These are phyloP conservation scores for Colletes collaris DNA, from an alignment of 2,888 invertebrate species.

Conservation along the genomic window DNA sequence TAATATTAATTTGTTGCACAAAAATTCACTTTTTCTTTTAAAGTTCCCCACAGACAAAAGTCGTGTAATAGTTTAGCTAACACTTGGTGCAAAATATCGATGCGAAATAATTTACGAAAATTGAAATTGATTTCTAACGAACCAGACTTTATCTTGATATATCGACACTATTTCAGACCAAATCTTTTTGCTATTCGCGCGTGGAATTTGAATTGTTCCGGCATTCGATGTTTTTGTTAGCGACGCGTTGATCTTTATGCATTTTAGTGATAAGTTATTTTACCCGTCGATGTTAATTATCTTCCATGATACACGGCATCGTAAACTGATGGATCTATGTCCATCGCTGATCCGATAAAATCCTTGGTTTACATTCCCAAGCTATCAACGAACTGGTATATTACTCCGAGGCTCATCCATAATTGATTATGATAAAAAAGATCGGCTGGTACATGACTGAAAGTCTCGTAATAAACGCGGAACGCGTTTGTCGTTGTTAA, in stretches of 20 bases:
- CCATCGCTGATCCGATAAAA: slow-evolving; percentile 10
- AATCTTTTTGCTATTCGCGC: too few species aligned
- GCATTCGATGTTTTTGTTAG: not conserved
- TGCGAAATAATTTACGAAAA: too few species aligned
- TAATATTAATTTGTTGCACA: too few species aligned
- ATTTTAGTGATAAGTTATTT: not conserved
- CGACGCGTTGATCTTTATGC: not conserved
- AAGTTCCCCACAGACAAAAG: too few species aligned
- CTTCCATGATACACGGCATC: not conserved
- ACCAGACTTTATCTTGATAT: too few species aligned
- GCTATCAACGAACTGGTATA: slow-evolving; percentile 17
- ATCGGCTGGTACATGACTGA: slow-evolving; percentile 3
- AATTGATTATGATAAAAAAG: slow-evolving; percentile 48
- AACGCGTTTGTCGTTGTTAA: slow-evolving; percentile 40
- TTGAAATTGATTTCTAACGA: too few species aligned
- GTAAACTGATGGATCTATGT: slow-evolving; percentile 9
- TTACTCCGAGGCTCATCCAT: slow-evolving; percentile 26
- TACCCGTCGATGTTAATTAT: slow-evolving; percentile 15
- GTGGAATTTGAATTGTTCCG: too few species aligned
- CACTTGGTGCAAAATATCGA: too few species aligned
- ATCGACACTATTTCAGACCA: too few species aligned
- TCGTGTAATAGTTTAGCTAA: too few species aligned
- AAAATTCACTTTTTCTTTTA: too few species aligned
- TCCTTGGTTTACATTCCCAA: slow-evolving; percentile 12
- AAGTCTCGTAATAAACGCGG: slow-evolving; percentile 29